Base-by-base conservation (phyloP, 1,140 invertebrate species). In the Phymorhynchus buccinoides region DNA sequence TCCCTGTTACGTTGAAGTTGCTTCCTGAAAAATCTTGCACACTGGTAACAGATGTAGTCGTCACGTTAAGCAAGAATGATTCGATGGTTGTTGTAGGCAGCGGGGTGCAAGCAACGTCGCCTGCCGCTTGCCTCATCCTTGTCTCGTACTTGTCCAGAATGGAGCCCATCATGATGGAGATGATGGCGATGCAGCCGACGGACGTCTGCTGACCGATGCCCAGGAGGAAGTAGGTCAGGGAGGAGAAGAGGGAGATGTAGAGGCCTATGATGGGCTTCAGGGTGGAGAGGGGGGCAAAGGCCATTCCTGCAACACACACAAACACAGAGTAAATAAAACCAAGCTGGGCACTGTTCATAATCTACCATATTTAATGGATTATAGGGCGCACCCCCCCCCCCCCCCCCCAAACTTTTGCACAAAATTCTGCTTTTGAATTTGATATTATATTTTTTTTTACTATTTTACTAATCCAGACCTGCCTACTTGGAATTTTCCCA, bases 181-280 rank as follows among this genome's bases (percentile, higher is more conserved):
- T 88, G 39, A 94, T 90, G 35, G 93, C 93, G 84, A 94, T 93
- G 71, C 92, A 90, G 95, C 98, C 98, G 93, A 99, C 96, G 1
- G 98, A 99, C 35, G 97, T 95, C 90, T 99, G 98, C 77, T 95
- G 95, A 1, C 98, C 99, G 9, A 98, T 98, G 44, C 97, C 98
- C 84, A 99, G 95, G 77, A 99, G 93, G 80, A 96, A 95, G 92
- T 99, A 99, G 7, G 98, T 94, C 0, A 99, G 92, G 0, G 97
- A 96, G 3, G 98, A 97, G 93, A 99, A 98, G 89, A 99, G 97
- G 0, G 97, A 97, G 95, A 98, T 98, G 92, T 99, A 99, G 4
- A 99, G 95, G 6, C 98, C 98, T 84, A 96, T 95, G 44, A 98
- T 96, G 0, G 98, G 96, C 0, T 96, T 96, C 1, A 98, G 95